Percentiles rank a stretch among this genome's conserved stretches.
Conservation (phyloP, 2,113 vertebrate genomes). For the Paratilapia polleni region DNA sequence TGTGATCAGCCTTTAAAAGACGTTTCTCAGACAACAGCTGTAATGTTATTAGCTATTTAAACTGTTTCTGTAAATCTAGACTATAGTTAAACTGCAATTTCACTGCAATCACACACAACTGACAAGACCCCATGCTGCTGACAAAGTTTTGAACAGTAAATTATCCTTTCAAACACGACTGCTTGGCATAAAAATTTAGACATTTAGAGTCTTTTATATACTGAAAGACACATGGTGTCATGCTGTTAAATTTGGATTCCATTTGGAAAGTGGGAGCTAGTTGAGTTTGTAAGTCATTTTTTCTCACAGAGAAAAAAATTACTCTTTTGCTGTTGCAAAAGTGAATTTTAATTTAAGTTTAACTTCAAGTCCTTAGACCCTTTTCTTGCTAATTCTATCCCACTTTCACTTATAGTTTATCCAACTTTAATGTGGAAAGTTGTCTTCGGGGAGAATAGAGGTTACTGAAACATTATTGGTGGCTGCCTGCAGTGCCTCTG, state of each 20-base stretch:
- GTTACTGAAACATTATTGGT: neutral
- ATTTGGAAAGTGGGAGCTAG: neutral
- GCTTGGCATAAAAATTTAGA: neutral
- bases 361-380: neutral
- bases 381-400: no score
- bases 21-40: neutral
- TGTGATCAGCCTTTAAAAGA: neutral
- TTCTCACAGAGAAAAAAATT: no score
- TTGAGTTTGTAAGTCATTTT: neutral
- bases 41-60: neutral
- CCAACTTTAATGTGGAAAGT: neutral
- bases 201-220: neutral
- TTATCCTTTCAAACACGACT: neutral
- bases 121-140: neutral
- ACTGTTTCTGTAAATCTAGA: neutral
- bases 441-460: neutral
- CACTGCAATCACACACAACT: neutral
- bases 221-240: accelerated
- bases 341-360: neutral
- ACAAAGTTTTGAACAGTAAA: neutral
- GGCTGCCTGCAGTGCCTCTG: neutral
- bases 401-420: neutral
- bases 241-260: neutral
- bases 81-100: neutral
- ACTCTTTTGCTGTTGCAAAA: no score